Evolutionary conservation across 2,113 vertebrate genomes (phyloP).

Genomic region (Myrmophylax atrothorax): DNA sequence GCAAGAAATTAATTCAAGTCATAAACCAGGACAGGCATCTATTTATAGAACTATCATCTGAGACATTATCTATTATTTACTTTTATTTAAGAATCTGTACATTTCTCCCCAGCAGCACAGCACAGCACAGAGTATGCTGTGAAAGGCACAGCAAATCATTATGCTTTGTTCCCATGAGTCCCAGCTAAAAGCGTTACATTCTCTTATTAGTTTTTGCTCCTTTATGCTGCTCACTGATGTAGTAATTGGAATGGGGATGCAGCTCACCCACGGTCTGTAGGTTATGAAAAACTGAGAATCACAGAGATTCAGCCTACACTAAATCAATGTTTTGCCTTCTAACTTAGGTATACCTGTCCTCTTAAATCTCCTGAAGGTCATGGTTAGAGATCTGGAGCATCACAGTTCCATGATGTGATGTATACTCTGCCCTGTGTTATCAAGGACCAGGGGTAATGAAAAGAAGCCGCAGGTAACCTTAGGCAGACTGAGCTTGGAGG

Average conservation of each 20-base stretch:
- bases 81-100: constrained; percentile 18
- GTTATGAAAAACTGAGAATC: background rate
- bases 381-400: background rate
- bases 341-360: background rate
- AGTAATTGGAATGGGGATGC: background rate
- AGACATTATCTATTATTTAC: constrained; percentile 7
- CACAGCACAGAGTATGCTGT: background rate
- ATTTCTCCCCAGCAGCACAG: background rate
- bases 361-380: background rate
- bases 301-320: background rate
- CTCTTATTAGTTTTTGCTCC: background rate
- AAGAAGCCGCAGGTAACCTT: background rate
- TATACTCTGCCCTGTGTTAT: background rate
- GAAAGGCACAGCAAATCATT: background rate
- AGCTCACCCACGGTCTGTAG: background rate
- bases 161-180: background rate
- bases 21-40: background rate
- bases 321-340: background rate
- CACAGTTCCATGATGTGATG: rapidly evolving
- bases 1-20: constrained; percentile 21
- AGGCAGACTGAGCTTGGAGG: background rate
- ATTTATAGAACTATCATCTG: background rate
- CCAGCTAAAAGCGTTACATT: background rate
- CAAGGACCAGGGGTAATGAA: background rate
- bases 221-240: background rate